Evolutionary conservation across 2,888 invertebrate species (phyloP), one percentile per base, ranked within the genome.

Genomic region (Leptinotarsa juncta): DNA sequence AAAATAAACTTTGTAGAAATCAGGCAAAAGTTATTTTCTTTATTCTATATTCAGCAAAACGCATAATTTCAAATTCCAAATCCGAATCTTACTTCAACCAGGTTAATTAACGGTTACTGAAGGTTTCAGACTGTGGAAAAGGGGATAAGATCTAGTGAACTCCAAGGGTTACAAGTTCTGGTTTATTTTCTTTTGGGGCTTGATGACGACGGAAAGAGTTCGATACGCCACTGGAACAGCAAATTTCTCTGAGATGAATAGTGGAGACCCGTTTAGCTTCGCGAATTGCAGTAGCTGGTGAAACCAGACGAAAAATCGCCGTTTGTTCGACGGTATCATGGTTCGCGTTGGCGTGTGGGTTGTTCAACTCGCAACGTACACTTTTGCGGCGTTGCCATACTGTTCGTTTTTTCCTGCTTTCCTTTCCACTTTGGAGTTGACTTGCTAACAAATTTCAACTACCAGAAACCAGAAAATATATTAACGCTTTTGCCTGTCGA

Each of bases 271-370:
- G 57, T 57, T 57, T 20, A 57, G 57, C 57, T 57, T 57, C 57
- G 57, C 57, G 20, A 20, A 20, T 57, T 20, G 57, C 57, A 20
- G 23, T 57, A 57, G 57, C 20, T 57, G 23, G 57, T 57, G 20
- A 57, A 57, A 57, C 20, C 57, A 57, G 57, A 57, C 57, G 57
- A 57, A 57, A 32, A 57, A 57, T 20, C 20, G 57, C 57, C 57
- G 57, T 57, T 57, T 57, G 57, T 57, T 57, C 57, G 57, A 57
- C 20, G 20, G 18, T 57, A 23, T 57, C 57, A 20, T 18, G 57
- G 57, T 57, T 57, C 18, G 57, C 57, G 57, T 57, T 57, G 57
- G 57, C 57, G 57, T 57, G 20, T 57, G 57, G 57, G 57, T 57
- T 57, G 57, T 57, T 57, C 57, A 57, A 57, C 57, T 57, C 57